phyloP scores from a whole-genome alignment of 2,888 invertebrate species.

The Cheilosia pagana region DNA sequence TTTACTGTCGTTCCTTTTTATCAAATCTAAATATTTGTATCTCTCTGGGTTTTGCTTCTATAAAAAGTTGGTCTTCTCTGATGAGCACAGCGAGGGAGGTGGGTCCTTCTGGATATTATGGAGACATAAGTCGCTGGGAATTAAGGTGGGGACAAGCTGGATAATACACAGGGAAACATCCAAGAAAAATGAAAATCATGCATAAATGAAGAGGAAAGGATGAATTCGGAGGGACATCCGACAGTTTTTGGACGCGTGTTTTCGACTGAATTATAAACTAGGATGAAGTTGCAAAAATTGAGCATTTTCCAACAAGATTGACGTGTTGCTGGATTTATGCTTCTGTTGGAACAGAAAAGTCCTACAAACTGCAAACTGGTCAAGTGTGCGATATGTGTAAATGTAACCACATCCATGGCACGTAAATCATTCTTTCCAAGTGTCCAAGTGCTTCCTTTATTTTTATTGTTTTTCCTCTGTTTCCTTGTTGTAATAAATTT shows the following conservation, averaged over 20 bases:
- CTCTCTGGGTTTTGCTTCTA: neutral
- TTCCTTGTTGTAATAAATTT: conserved; percentile 61
- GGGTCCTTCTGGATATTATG: conserved; percentile 13
- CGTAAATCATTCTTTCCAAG: conserved; percentile 58
- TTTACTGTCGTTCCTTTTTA: conserved; percentile 1
- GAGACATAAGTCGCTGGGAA: conserved; percentile 33
- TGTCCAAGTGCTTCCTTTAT: conserved; percentile 16
- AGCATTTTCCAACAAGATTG: neutral
- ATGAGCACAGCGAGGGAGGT: conserved; percentile 13
- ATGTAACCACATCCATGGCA: conserved; percentile 2
- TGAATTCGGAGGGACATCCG: neutral
- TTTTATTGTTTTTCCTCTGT: neutral
- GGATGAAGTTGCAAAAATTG: conserved; percentile 16
- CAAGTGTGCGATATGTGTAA: conserved; percentile 3
- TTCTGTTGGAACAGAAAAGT: neutral
- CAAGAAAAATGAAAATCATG: neutral
- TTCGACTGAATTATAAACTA: conserved; percentile 20
- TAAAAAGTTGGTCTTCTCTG: conserved; percentile 39
- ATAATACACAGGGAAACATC: conserved; percentile 18
- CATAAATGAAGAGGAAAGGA: conserved; percentile 10
- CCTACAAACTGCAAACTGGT: neutral
- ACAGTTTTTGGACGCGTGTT: conserved; percentile 24
- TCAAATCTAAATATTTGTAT: conserved; percentile 26
- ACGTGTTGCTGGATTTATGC: neutral
- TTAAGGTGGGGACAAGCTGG: conserved; percentile 3